Conservation (phyloP, 2,888 invertebrate species). For the Hirtodrosophila trivittata region DNA sequence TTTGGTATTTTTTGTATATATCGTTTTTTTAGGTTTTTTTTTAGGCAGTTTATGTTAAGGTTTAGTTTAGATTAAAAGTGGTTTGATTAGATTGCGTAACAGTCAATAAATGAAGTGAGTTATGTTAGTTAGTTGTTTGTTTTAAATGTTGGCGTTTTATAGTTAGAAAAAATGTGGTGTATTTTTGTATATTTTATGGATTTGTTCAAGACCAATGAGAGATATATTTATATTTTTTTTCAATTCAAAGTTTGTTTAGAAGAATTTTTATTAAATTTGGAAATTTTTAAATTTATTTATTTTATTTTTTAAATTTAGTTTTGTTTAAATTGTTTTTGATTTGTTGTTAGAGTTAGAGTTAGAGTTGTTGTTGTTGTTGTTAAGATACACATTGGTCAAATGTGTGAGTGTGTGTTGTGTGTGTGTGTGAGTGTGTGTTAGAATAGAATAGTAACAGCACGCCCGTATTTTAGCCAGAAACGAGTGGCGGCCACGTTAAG, state of each 20-base stretch:
- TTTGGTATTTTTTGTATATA: slow-evolving; percentile 40
- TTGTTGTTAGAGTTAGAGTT: slow-evolving; percentile 19
- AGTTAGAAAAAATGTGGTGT: neutral
- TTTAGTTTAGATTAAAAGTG: slow-evolving; percentile 31
- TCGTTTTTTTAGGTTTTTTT: slow-evolving; percentile 28
- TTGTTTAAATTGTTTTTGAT: slow-evolving; percentile 7
- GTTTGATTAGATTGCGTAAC: neutral
- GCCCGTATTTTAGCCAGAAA: slow-evolving; percentile 22
- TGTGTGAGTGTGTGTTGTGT: slow-evolving; percentile 18
- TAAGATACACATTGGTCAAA: no score
- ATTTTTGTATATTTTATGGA: slow-evolving; percentile 4
- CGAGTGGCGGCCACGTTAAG: slow-evolving; percentile 13
- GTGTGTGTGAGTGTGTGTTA: slow-evolving; percentile 25
- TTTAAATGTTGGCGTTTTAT: slow-evolving; percentile 6
- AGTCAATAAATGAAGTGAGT: slow-evolving; percentile 4
- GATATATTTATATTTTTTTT: slow-evolving; percentile 23
- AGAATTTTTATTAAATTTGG: slow-evolving; percentile 27
- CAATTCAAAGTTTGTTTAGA: slow-evolving; percentile 33
- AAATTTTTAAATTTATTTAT: slow-evolving; percentile 26
- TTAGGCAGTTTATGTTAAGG: slow-evolving; percentile 31
- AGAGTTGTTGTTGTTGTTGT: no score
- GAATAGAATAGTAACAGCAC: slow-evolving; percentile 40
- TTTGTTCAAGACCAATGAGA: no score
- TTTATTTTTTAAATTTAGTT: slow-evolving; percentile 13
- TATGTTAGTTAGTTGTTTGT: slow-evolving; percentile 30